These are phyloP conservation scores for Penaeus monodon DNA, from an alignment of 2,888 invertebrate genomes.

Conservation along the genomic window DNA sequence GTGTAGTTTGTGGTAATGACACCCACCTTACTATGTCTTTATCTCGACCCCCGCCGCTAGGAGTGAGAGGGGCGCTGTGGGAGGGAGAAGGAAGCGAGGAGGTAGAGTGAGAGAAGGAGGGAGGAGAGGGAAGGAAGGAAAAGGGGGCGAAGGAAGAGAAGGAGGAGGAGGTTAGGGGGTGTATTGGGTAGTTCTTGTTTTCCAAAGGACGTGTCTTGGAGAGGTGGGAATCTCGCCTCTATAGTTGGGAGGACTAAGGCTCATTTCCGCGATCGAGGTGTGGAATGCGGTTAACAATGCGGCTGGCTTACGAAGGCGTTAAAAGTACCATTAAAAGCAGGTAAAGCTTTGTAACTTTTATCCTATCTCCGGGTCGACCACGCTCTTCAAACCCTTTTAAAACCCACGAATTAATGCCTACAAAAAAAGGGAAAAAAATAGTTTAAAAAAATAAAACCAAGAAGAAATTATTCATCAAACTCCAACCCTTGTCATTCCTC, in stretches of 20 bases:
- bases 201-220: too few species aligned
- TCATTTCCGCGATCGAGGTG: too few species aligned
- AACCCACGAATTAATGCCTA: constrained; percentile 4
- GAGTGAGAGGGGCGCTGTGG: not conserved
- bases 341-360: not conserved
- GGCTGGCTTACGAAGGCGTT: constrained; percentile 1
- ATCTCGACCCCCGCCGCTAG: constrained; percentile 7
- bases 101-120: not conserved
- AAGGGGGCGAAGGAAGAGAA: not conserved
- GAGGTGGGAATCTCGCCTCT: too few species aligned
- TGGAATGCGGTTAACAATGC: too few species aligned
- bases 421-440: not conserved
- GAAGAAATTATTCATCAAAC: too few species aligned
- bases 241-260: too few species aligned
- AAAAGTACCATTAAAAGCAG: constrained; percentile 11
- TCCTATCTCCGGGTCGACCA: not conserved
- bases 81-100: not conserved
- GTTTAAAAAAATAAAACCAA: too few species aligned
- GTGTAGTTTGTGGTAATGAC: constrained; percentile 34
- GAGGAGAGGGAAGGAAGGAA: not conserved
- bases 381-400: not conserved
- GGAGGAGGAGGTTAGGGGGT: too few species aligned
- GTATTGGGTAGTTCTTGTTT: too few species aligned
- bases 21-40: constrained; percentile 25
- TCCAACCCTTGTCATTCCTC: too few species aligned